Evolutionary conservation across 2,797 vertebrate genomes (phyloP).

Genomic region (Acomys russatus): DNA sequence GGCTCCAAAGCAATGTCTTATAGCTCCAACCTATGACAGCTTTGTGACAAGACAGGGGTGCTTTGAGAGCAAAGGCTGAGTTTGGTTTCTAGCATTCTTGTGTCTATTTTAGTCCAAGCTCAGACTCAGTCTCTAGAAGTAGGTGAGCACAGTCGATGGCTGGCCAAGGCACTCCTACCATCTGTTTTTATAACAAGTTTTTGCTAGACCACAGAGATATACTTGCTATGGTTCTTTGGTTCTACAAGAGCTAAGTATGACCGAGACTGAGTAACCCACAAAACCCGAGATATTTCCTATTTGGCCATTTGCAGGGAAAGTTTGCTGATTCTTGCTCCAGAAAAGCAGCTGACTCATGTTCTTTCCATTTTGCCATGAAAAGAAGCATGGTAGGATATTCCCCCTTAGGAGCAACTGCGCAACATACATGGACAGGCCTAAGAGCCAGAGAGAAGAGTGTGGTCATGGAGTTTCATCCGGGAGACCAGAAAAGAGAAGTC

Average conservation of each 20-base stretch:
- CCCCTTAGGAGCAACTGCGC: not conserved
- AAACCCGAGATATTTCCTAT: not conserved
- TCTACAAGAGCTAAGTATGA: not conserved
- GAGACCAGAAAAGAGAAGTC: conserved; percentile 27
- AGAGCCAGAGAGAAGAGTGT: not conserved
- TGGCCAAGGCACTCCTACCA: not conserved
- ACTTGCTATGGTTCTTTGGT: conserved; percentile 10
- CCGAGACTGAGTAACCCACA: conserved; percentile 11
- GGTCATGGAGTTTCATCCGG: not conserved
- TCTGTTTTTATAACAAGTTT: conserved; percentile 11
- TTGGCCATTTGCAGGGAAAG: conserved; percentile 29
- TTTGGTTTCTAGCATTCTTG: conserved; percentile 29
- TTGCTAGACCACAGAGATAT: not conserved
- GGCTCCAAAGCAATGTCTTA: not conserved
- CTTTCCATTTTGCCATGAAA: not conserved
- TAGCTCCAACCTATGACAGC: not conserved
- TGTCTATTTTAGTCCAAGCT: conserved; percentile 7
- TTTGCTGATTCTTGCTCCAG: not conserved
- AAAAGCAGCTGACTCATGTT: not conserved
- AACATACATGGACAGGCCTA: not conserved
- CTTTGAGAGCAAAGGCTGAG: not conserved
- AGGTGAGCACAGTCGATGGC: not conserved
- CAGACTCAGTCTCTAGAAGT: conserved; percentile 30
- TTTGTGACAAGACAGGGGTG: not conserved
- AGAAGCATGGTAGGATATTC: not conserved